Evolutionary conservation across 2,888 invertebrate species (phyloP).

Genomic region (Oscheius sp.): DNA sequence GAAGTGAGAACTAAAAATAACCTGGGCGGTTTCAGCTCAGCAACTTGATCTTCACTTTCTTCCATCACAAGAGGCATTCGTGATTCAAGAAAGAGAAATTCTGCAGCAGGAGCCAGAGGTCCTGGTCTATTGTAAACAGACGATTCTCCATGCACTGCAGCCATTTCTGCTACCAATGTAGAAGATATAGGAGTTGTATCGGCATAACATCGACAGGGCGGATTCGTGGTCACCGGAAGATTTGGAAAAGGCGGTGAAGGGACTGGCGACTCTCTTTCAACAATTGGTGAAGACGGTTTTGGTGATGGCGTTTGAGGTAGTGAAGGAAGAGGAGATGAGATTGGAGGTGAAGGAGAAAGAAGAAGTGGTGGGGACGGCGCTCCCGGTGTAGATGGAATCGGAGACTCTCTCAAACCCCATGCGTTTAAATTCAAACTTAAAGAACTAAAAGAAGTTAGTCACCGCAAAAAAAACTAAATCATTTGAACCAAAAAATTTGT

Average conservation of each 20-base stretch:
- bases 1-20: slow-evolving; percentile 15
- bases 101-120: slow-evolving; percentile 1
- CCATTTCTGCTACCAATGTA: neutral
- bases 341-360: neutral
- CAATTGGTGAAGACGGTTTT: neutral
- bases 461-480: neutral
- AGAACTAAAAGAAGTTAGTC: slow-evolving; percentile 8
- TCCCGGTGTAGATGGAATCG: slow-evolving; percentile 16
- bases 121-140: neutral
- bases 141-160: neutral
- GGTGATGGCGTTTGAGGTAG: slow-evolving; percentile 1
- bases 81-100: slow-evolving; percentile 17
- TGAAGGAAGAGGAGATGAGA: slow-evolving; percentile 9
- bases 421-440: slow-evolving; percentile 11
- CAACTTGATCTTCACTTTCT: slow-evolving; percentile 1
- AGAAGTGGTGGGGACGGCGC: neutral
- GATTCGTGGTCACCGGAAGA: neutral
- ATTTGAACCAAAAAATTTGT: too few relatives aligned
- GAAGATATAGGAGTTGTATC: slow-evolving; percentile 7
- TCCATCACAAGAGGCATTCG: slow-evolving; percentile 21
- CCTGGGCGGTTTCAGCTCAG: slow-evolving; percentile 2
- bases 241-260: slow-evolving; percentile 11
- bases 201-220: slow-evolving; percentile 20
- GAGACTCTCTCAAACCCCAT: slow-evolving; percentile 17
- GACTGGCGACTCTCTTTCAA: slow-evolving; percentile 8